Evolutionary conservation across 2,888 invertebrate genomes (phyloP), one percentile per base, ranked within the genome.

Genomic region (Nomada flava): DNA sequence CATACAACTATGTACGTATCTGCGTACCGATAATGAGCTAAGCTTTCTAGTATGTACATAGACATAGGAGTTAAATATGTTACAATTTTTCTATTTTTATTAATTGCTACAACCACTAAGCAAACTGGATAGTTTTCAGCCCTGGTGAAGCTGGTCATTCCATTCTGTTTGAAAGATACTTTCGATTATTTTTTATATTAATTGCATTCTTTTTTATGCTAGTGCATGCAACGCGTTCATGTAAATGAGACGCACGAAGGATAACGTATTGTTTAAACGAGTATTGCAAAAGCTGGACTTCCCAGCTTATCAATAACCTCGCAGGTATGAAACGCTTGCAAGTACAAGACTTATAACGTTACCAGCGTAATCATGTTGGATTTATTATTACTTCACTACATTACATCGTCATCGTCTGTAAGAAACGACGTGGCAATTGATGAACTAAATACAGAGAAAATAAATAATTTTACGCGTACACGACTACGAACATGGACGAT

Each of bases 381-480:
- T 68, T 80, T 78, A 73, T 73, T 63, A 52, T 79, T 68, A 63
- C 53, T 42, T 44, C 13, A 44, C 52, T 55, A 26, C 65, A 75
- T 73, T 69, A 53, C 75, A 50, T 42, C 60, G 67, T 60, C 52
- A 62, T 82, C 70, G 20, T 67, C 65, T 11, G 60, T 52, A 62
- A n/a, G 68, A 73, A 69, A 62, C 64, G 67, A 26, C 65, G 52
- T 44, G 65, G 70, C 72, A 80, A 83, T 79, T 79, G 76, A 79
- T 79, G 72, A 42, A 72, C 75, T 68, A 60, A 62, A 62, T 69
- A 26, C 20, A 11, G 18, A 13, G 79, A 72, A 72, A 76, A 82
- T 72, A 82, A 79, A 82, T 82, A 82, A 79, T 82, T 76, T 76
- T 68, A 82, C 76, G 72, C 67, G 75, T 53, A 63, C 79, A 64